Conservation (phyloP, 2,113 vertebrate species). For the Typhlomys cinereus region DNA sequence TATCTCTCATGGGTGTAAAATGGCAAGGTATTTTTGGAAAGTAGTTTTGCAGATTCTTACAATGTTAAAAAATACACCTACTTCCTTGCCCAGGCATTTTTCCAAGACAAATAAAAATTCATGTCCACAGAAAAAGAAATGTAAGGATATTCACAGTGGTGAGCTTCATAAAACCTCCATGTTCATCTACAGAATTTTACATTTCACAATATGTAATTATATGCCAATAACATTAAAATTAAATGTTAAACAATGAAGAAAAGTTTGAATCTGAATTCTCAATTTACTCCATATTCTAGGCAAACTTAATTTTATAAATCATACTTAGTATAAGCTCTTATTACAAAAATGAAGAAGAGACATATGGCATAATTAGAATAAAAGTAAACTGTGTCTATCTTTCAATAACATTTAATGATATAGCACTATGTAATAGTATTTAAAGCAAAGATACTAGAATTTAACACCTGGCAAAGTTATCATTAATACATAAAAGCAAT, state of each 20-base stretch:
- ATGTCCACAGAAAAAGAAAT: conserved; percentile 35
- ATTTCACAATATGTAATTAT: conserved; percentile 1
- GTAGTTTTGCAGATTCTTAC: not conserved
- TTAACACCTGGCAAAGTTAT: not conserved
- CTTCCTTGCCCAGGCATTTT: not conserved
- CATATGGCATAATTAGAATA: not conserved
- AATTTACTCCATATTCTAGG: not conserved
- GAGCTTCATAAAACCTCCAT: not conserved
- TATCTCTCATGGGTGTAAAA: not conserved
- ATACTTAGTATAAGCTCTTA: conserved; percentile 8
- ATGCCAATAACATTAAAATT: conserved; percentile 27
- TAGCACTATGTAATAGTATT: not conserved
- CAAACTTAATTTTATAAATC: not conserved
- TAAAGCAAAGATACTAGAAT: not conserved
- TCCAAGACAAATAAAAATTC: not conserved
- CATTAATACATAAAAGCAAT: not conserved
- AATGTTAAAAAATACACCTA: not conserved
- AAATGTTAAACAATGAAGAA: not conserved
- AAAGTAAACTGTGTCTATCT: conserved; percentile 17
- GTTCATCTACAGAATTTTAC: not conserved
- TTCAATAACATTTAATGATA: not conserved
- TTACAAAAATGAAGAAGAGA: not conserved
- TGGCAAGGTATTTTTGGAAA: conserved; percentile 1
- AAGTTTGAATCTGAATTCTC: not conserved
- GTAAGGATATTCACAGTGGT: not conserved